A percentile compares a stretch with the other conserved stretches of the same genome.
Evolutionary conservation across 2,113 vertebrate genomes (phyloP).

Genomic region (Thunnus thynnus): DNA sequence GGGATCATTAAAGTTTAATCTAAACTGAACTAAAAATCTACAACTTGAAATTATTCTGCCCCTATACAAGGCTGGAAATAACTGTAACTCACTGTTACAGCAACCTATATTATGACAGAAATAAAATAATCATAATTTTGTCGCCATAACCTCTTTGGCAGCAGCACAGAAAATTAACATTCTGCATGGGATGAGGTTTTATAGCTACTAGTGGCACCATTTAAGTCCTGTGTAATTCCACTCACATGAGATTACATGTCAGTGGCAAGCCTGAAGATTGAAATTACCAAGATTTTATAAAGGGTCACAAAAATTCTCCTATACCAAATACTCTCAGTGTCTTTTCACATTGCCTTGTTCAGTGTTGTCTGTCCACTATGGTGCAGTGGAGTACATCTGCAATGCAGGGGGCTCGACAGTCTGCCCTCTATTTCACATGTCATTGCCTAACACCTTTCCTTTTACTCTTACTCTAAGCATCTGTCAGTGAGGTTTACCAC

Average conservation of each 20-base stretch:
- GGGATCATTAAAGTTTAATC: constrained; percentile 76
- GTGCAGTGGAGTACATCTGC: constrained; percentile 78
- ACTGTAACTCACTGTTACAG: constrained; percentile 45
- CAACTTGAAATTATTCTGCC: constrained; percentile 64
- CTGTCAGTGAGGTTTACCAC: constrained; percentile 77
- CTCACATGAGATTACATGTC: neutral
- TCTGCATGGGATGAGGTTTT: constrained; percentile 31
- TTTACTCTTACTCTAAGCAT: constrained; percentile 78
- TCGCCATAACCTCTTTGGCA: constrained; percentile 41
- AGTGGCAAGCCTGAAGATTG: constrained; percentile 11
- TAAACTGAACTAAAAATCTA: constrained; percentile 70
- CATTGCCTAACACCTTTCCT: constrained; percentile 78
- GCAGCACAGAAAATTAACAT: constrained; percentile 40
- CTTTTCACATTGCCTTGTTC: constrained; percentile 56
- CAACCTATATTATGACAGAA: constrained; percentile 45
- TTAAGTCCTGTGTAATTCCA: constrained; percentile 19
- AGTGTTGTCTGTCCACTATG: constrained; percentile 67
- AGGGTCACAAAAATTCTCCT: constrained; percentile 27
- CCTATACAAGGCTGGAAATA: constrained; percentile 50
- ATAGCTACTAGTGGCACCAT: constrained; percentile 12
- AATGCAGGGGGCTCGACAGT: constrained; percentile 74
- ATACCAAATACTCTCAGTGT: constrained; percentile 51
- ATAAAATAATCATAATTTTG: constrained; percentile 61
- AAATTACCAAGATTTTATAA: constrained; percentile 18
- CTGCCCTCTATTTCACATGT: constrained; percentile 84